phyloP scores from a whole-genome alignment of 2,113 vertebrate species.

The Brachyhypopomus gauderio region DNA sequence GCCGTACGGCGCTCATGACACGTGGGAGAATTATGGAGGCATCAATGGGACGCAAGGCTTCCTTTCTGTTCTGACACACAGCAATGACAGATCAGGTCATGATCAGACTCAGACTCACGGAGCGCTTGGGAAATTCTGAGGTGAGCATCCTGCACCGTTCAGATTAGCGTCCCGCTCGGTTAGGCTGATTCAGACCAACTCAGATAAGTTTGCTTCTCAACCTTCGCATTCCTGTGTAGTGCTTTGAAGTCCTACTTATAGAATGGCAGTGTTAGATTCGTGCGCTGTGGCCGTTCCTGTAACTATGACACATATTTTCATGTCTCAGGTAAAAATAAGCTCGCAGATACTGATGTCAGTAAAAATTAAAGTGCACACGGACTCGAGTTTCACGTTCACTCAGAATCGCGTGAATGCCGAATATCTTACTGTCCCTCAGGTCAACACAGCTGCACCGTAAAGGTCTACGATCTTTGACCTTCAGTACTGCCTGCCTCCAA shows the following conservation, averaged over 20 bases:
- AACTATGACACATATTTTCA: neutral
- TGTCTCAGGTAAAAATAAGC: neutral
- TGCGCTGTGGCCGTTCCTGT: neutral
- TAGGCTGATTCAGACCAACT: neutral
- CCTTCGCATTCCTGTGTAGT: neutral
- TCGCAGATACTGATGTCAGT: constrained; percentile 1
- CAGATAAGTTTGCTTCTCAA: neutral
- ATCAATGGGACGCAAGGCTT: neutral
- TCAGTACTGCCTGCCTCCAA: neutral
- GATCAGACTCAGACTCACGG: neutral
- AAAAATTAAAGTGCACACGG: neutral
- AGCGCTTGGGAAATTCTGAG: constrained; percentile 38
- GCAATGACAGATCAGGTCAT: neutral
- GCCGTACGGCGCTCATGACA: too few relatives aligned
- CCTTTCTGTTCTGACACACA: neutral
- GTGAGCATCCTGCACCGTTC: neutral
- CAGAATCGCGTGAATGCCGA: neutral
- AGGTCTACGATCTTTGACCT: neutral
- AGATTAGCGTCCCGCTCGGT: constrained; percentile 3
- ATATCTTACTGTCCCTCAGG: neutral
- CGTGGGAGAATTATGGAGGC: neutral
- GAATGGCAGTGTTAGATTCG: constrained; percentile 1
- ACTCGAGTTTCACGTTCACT: neutral
- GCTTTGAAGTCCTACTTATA: constrained; percentile 32
- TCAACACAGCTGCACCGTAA: too few relatives aligned